These are phyloP conservation scores for Meliscaeva auricollis DNA, from an alignment of 2,888 invertebrate genomes.

Conservation along the genomic window DNA sequence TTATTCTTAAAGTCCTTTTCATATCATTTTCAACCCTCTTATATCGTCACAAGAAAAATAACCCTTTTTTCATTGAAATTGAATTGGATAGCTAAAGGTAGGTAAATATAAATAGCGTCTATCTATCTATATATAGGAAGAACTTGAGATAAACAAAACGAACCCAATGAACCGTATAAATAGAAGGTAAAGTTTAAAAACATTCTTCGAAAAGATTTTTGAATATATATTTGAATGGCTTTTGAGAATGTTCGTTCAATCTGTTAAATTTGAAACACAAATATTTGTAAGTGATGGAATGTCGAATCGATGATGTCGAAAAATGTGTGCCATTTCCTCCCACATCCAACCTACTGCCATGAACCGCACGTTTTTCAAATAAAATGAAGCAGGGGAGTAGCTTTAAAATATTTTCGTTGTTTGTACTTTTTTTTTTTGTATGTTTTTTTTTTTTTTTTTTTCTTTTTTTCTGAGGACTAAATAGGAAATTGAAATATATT, in stretches of 20 bases:
- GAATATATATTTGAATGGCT: background rate
- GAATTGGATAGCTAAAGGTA: background rate
- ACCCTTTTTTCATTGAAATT: background rate
- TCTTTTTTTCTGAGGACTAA: background rate
- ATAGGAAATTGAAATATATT: background rate
- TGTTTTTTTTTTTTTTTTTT: background rate
- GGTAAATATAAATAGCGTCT: background rate
- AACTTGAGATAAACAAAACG: background rate
- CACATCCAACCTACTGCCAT: too few relatives aligned
- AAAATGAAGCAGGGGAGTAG: background rate
- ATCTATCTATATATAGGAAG: background rate
- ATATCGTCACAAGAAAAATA: background rate
- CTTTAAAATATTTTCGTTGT: too few relatives aligned
- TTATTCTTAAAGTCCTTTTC: background rate
- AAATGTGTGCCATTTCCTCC: too few relatives aligned
- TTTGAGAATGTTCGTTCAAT: background rate
- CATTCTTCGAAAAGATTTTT: background rate
- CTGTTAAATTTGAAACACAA: slow-evolving; percentile 14
- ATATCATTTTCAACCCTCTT: background rate
- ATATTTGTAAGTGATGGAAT: slow-evolving; percentile 7
- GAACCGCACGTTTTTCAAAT: slow-evolving; percentile 10
- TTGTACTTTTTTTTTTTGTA: background rate
- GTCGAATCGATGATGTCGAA: background rate
- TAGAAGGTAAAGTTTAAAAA: background rate
- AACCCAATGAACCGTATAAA: slow-evolving; percentile 4